These are phyloP conservation scores for Mesopsocus fuscifrons DNA, from an alignment of 2,888 invertebrate species.

Conservation along the genomic window DNA sequence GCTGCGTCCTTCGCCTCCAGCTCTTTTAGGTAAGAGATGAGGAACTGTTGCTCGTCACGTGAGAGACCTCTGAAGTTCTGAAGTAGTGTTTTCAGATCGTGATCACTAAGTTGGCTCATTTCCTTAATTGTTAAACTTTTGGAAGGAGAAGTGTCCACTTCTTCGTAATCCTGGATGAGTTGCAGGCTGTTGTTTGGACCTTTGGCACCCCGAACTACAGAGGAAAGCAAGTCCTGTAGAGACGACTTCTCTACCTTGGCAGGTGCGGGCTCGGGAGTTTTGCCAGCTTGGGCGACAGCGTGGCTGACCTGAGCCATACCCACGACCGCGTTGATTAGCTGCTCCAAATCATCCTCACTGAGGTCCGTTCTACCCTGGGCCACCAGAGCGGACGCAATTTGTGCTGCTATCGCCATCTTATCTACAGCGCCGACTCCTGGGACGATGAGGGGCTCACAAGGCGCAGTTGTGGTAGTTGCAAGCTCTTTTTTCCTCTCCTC, in stretches of 20 bases:
- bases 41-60: slow-evolving; percentile 61
- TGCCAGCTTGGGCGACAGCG: slow-evolving; percentile 20
- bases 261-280: slow-evolving; percentile 11
- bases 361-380: slow-evolving; percentile 66
- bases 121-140: slow-evolving; percentile 17
- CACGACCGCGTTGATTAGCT: slow-evolving; percentile 59
- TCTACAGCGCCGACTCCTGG: slow-evolving; percentile 56
- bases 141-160: slow-evolving; percentile 9
- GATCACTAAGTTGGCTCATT: slow-evolving; percentile 60
- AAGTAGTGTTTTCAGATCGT: slow-evolving; percentile 56
- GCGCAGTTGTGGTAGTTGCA: slow-evolving; percentile 19
- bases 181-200: not conserved
- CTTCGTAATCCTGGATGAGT: not conserved
- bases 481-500: slow-evolving; percentile 10
- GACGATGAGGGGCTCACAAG: slow-evolving; percentile 31
- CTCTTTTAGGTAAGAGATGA: slow-evolving; percentile 65
- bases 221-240: not conserved
- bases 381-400: slow-evolving; percentile 59
- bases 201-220: not conserved
- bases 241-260: not conserved
- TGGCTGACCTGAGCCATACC: slow-evolving; percentile 41
- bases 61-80: slow-evolving; percentile 67
- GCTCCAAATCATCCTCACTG: slow-evolving; percentile 56
- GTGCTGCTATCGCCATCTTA: slow-evolving; percentile 58
- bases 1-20: slow-evolving; percentile 55